Percentiles rank a stretch among this genome's conserved stretches.
These are phyloP conservation scores for Catharus fuscescens DNA, from an alignment of 2,113 vertebrate species.

Conservation along the genomic window DNA sequence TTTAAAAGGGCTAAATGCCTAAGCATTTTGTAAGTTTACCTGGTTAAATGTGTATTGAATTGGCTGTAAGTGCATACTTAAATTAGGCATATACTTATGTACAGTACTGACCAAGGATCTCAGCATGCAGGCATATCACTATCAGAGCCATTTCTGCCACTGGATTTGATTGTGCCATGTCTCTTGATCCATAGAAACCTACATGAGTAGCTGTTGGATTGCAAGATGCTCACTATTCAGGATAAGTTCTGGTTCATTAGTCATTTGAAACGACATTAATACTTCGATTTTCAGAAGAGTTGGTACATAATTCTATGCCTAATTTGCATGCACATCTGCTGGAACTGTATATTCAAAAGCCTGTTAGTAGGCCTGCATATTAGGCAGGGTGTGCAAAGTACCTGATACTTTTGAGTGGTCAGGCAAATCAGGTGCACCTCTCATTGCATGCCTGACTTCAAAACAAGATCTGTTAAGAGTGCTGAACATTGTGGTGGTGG, in stretches of 20 bases:
- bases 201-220: not conserved
- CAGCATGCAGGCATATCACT: not conserved
- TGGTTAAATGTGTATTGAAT: not conserved
- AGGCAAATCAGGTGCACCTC: not conserved
- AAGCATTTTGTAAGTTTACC: not conserved
- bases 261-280: not conserved
- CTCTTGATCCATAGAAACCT: not conserved
- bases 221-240: not conserved
- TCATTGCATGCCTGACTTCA: slow-evolving; percentile 8
- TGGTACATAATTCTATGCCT: slow-evolving; percentile 37
- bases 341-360: not conserved
- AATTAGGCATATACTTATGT: slow-evolving; percentile 43
- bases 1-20: not conserved
- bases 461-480: not conserved
- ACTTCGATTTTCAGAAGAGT: not conserved
- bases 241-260: not conserved
- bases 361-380: not conserved
- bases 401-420: not conserved
- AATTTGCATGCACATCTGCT: slow-evolving; percentile 30
- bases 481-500: not conserved
- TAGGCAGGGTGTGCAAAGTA: not conserved
- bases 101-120: not conserved
- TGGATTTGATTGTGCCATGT: not conserved
- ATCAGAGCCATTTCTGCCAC: not conserved
- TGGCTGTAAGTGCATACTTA: not conserved